These are phyloP conservation scores for Muraenolepis orangiensis DNA, from an alignment of 2,797 vertebrate genomes.

Conservation along the genomic window DNA sequence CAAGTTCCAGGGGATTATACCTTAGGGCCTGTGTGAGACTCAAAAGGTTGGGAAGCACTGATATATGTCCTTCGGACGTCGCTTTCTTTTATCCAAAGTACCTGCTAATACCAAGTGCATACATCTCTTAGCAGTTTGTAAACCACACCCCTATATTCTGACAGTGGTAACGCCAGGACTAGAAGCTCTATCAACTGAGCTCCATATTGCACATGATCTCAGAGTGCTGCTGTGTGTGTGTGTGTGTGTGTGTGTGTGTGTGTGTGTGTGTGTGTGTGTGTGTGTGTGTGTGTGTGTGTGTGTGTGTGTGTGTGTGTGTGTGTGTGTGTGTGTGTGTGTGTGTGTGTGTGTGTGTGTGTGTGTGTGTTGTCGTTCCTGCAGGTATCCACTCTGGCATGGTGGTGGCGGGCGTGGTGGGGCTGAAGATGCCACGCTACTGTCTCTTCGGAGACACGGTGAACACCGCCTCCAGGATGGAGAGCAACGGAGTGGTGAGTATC, in stretches of 20 bases:
- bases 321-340: no score
- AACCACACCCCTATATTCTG: neutral
- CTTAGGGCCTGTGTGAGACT: neutral
- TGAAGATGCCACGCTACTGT: slow-evolving; percentile 78
- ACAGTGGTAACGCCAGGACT: neutral
- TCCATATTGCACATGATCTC: neutral
- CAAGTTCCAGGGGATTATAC: neutral
- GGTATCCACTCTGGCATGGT: slow-evolving; percentile 76
- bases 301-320: no score
- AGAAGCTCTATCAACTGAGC: neutral
- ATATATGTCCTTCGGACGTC: neutral
- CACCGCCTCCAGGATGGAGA: slow-evolving; percentile 76
- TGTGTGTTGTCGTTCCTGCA: slow-evolving; percentile 17
- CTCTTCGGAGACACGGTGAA: slow-evolving; percentile 73
- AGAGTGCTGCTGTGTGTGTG: no score
- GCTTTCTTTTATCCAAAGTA: neutral
- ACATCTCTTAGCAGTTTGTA: neutral
- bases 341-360: neutral
- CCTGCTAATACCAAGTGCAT: neutral
- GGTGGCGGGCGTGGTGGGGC: slow-evolving; percentile 71
- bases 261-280: neutral
- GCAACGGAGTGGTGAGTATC: slow-evolving; percentile 71
- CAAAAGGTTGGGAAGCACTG: neutral
- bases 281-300: neutral
- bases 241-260: no score